Percentiles rank a stretch among this genome's conserved stretches.
Evolutionary conservation across 2,888 invertebrate genomes (phyloP).

Genomic region (Halictus ligatus): DNA sequence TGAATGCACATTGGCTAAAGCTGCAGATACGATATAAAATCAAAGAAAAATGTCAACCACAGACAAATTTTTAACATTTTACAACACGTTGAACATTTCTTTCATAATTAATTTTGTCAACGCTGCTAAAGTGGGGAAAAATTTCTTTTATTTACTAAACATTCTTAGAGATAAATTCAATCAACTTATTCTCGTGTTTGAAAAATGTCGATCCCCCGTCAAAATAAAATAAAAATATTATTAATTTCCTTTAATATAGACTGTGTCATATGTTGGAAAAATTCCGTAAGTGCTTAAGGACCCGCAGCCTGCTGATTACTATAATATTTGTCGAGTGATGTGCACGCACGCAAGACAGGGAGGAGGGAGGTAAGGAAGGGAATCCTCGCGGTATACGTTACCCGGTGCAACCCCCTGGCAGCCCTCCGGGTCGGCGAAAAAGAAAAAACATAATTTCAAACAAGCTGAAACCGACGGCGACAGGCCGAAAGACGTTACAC

Average conservation of each 20-base stretch:
- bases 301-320: background rate
- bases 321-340: background rate
- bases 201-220: too few species aligned
- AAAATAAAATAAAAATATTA: background rate
- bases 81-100: too few species aligned
- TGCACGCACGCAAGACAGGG: background rate
- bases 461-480: slow-evolving; percentile 68
- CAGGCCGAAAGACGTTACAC: slow-evolving; percentile 77
- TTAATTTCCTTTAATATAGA: background rate
- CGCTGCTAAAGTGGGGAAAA: too few species aligned
- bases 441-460: slow-evolving; percentile 67
- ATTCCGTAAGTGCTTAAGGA: background rate
- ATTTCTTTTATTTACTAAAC: too few species aligned
- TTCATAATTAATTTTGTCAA: too few species aligned
- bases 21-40: too few species aligned
- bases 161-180: too few species aligned
- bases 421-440: slow-evolving; percentile 18
- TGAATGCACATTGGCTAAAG: too few species aligned
- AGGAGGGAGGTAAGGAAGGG: background rate
- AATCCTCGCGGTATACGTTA: slow-evolving; percentile 61
- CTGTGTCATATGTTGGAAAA: too few species aligned
- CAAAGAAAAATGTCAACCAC: too few species aligned
- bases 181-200: background rate
- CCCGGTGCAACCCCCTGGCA: slow-evolving; percentile 30
- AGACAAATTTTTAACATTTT: too few species aligned